These are phyloP conservation scores for Drosophila nr. medialis DNA, from an alignment of 2,888 invertebrate genomes.

Conservation along the genomic window DNA sequence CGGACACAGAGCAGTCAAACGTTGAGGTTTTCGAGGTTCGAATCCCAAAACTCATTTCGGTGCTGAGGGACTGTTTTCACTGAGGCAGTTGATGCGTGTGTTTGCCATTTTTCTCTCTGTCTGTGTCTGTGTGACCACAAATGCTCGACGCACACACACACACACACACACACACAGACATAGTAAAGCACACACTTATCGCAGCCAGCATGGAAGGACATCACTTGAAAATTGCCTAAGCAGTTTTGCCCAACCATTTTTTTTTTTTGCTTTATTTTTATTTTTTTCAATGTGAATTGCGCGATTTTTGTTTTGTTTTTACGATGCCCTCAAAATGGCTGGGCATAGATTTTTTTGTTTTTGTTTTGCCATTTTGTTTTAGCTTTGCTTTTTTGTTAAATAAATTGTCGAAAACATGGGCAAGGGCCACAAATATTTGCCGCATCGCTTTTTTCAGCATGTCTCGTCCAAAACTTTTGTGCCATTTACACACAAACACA, in stretches of 20 bases:
- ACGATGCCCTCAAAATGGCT: constrained; percentile 53
- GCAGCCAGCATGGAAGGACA: constrained; percentile 65
- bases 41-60: constrained; percentile 31
- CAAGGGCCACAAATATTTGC: constrained; percentile 40
- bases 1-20: constrained; percentile 13
- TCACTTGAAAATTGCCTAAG: constrained; percentile 81
- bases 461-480: constrained; percentile 60
- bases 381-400: constrained; percentile 31
- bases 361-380: constrained; percentile 23
- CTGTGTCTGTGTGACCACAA: constrained; percentile 15
- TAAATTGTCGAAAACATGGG: constrained; percentile 53
- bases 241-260: constrained; percentile 56
- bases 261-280: neutral
- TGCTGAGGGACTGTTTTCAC: constrained; percentile 24
- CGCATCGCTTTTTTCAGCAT: constrained; percentile 47
- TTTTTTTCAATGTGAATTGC: constrained; percentile 45
- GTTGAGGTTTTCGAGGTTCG: neutral
- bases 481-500: constrained; percentile 23
- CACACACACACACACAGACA: constrained; percentile 27
- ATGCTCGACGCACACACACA: constrained; percentile 56
- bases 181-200: constrained; percentile 60
- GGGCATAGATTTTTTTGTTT: constrained; percentile 28
- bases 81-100: constrained; percentile 49
- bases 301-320: constrained; percentile 64
- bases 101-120: constrained; percentile 16